Base-by-base conservation (phyloP, 2,888 invertebrate genomes). In the Euclidia mi region DNA sequence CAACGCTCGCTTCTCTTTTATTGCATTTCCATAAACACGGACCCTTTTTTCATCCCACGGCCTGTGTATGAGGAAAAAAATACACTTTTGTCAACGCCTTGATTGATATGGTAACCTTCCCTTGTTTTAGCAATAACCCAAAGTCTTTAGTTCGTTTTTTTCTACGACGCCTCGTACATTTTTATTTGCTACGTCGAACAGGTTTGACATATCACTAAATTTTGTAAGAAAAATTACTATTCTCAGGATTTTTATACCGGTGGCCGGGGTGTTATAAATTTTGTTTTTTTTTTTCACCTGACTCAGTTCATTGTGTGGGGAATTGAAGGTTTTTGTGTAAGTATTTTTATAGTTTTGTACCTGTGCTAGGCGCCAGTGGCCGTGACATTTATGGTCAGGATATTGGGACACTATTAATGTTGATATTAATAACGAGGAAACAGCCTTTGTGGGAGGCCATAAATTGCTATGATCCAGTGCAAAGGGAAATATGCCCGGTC, bases 121-220 rank as follows among this genome's bases (percentile, higher is more conserved):
- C 92, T 94, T 94, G 94, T 94, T 94, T 94, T 94, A 94, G 92
- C 92, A 92, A 91, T 91, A 92, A 89, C 91, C 91, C 88, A 84
- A 63, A 85, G 84, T 77, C 84, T 80, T 84, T 81, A 78, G 74
- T 57, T 78, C 80, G 72, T 70, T 69, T 89, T 93, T 90, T 87
- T 83, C 77, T 68, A 77, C 79, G 78, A 78, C 78, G 76, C 69
- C 77, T 87, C 84, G 85, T 91, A 91, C 88, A 89, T 92, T 94
- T 94, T 93, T 93, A 92, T 94, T 92, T 92, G 88, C 83, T 83
- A 86, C 92, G 89, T 91, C 91, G 85, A 88, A 90, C 90, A 85
- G 84, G 89, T 91, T 92, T 93, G 94, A 94, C 94, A 92, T 92
- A 91, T 94, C 92, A 93, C 93, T 94, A 94, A 94, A 94, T 94